Evolutionary conservation across 1,140 invertebrate genomes (phyloP).

Genomic region (Drosophila nasuta): DNA sequence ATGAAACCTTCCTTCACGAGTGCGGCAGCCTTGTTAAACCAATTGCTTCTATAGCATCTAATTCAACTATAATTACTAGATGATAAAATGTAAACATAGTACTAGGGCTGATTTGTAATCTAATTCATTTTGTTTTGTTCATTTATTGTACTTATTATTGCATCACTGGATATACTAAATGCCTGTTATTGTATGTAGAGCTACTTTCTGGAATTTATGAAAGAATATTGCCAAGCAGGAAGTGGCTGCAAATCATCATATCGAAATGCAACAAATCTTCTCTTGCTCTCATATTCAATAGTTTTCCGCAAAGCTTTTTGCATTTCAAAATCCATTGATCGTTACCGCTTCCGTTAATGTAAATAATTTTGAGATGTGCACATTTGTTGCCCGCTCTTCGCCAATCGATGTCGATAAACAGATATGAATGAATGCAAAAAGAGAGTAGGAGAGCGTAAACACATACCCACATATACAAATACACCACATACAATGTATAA

Average conservation of each 20-base stretch:
- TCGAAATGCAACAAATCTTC: constrained; percentile 12
- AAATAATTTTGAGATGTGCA: constrained; percentile 31
- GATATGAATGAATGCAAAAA: background rate
- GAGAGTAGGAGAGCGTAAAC: background rate
- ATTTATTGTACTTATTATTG: constrained; percentile 13
- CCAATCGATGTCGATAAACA: constrained; percentile 12
- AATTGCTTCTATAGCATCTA: constrained; percentile 15
- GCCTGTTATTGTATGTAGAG: background rate
- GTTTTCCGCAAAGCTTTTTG: constrained; percentile 1
- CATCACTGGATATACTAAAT: constrained; percentile 1
- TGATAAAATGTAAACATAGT: constrained; percentile 5
- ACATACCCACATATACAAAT: background rate
- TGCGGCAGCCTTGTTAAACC: constrained; percentile 23
- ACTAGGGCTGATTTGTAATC: constrained; percentile 10
- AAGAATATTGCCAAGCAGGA: background rate
- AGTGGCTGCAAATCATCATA: background rate
- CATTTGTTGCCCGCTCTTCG: constrained; percentile 31
- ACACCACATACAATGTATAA: background rate
- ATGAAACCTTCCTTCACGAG: constrained; percentile 6
- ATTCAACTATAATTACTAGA: constrained; percentile 1
- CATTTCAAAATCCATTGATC: constrained; percentile 3
- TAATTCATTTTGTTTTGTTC: background rate
- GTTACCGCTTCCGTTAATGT: constrained; percentile 7
- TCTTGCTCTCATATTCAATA: constrained; percentile 14
- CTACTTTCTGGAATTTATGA: background rate